phyloP scores from a whole-genome alignment of 2,888 invertebrate species.

The Nephrotoma flavescens region DNA sequence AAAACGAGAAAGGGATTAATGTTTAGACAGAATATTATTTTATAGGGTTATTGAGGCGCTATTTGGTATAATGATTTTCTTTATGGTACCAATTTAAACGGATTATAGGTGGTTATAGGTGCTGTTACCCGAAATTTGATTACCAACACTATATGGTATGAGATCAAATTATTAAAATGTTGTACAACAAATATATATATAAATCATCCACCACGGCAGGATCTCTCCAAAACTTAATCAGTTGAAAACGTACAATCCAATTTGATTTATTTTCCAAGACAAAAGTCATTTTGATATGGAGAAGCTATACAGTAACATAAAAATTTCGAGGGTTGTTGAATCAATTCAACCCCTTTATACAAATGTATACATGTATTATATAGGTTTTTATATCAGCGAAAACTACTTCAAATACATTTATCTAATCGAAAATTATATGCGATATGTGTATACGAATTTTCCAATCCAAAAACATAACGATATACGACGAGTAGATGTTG shows the following conservation, averaged over 20 bases:
- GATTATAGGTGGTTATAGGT: background rate
- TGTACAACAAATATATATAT: background rate
- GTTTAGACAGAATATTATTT: background rate
- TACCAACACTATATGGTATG: too few relatives aligned
- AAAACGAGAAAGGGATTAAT: background rate
- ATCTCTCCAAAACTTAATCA: background rate
- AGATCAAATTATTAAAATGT: background rate
- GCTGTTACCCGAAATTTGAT: background rate
- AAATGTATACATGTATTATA: background rate
- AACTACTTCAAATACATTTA: background rate
- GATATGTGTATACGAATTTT: background rate
- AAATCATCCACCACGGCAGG: background rate
- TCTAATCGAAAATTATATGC: background rate
- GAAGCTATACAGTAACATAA: background rate
- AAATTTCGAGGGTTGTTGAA: background rate
- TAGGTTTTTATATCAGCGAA: background rate
- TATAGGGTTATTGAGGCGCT: background rate
- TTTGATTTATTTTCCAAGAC: background rate
- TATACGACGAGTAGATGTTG: background rate
- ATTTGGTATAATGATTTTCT: background rate
- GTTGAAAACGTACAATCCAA: background rate
- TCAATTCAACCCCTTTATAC: background rate
- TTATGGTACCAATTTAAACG: background rate
- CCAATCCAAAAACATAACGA: background rate
- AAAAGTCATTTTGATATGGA: background rate